Percentiles rank a stretch among this genome's conserved stretches.
Evolutionary conservation across 37 sponge, comb jelly and placozoan species (phyloP).

Genomic region (Cliona cf. orientalis): DNA sequence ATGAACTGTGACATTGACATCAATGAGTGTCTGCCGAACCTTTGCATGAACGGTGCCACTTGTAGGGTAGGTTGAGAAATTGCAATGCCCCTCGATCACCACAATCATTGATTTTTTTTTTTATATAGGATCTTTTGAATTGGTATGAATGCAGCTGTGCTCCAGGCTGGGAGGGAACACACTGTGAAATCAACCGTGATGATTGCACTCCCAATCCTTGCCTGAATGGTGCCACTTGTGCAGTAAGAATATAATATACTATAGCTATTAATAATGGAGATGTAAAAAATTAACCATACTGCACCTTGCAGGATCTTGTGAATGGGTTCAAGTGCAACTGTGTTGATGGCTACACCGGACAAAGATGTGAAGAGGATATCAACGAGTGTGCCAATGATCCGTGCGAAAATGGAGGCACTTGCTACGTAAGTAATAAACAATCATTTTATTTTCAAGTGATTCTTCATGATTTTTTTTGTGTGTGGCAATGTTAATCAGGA

Average conservation of each 20-base stretch:
- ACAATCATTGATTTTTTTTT: not conserved
- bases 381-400: conserved; percentile 69
- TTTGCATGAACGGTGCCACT: too few relatives aligned
- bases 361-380: conserved; percentile 45
- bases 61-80: too few relatives aligned
- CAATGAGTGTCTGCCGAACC: too few relatives aligned
- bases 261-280: too few relatives aligned
- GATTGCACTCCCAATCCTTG: conserved; percentile 53
- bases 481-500: not conserved
- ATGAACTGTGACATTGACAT: too few relatives aligned
- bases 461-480: too few relatives aligned
- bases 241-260: conserved; percentile 11
- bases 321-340: too few relatives aligned
- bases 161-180: conserved; percentile 39
- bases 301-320: too few relatives aligned
- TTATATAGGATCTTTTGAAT: conserved; percentile 6
- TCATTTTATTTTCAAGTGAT: too few relatives aligned
- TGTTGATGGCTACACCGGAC: conserved; percentile 47
- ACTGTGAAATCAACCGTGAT: conserved; percentile 48
- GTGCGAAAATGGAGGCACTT: conserved; percentile 58
- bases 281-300: too few relatives aligned
- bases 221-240: conserved; percentile 53
- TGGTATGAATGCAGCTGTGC: conserved; percentile 36
- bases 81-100: not conserved
- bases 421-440: too few relatives aligned